Evolutionary conservation across 2,888 invertebrate genomes (phyloP), one percentile per base, ranked within the genome.

Genomic region (Melanchra persicariae): DNA sequence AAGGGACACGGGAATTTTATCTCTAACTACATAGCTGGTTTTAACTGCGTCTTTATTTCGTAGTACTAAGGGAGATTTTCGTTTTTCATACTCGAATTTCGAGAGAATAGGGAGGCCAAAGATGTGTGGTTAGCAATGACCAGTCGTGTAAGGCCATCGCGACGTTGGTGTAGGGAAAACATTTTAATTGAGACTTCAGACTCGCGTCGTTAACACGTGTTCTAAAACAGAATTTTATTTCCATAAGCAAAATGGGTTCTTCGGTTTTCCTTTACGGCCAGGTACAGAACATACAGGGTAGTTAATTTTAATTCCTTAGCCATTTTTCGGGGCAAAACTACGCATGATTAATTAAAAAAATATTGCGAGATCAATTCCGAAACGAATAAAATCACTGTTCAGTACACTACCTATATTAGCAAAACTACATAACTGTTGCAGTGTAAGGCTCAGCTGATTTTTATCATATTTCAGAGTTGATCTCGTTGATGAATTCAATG

Each of bases 181-280:
- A 12, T 58, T 78, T 70, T 76, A 77, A 71, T 77, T 64, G 12
- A 19, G 64, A 12, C 1, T 57, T 67, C n/a, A 37, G 40, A 10
- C 49, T 70, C 81, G 67, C 66, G 62, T 59, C 69, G 63, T 55
- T 7, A 40, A 57, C 34, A 19, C 34, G 37, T 34, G 22, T 6
- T 12, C 7, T 15, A 40, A 22, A 55, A 55, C n/a, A 12, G 9
- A 55, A 15, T 15, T 37, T 57, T n/a, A n/a, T n/a, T 22, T 54
- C 0, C 26, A 52, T 52, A n/a, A 19, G 30, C 0, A 2, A n/a
- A 37, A 37, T 7, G 2, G 57, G 22, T 37, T 55, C n/a, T 55
- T 19, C n/a, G 12, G 3, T n/a, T n/a, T n/a, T n/a, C n/a, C 34
- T 55, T 37, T 55, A 37, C n/a, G 30, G 19, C 54, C 30, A 6